Percentiles rank a stretch among this genome's conserved stretches.
Evolutionary conservation across 2,113 vertebrate genomes (phyloP).

Genomic region (Callochromis pleurospilus): DNA sequence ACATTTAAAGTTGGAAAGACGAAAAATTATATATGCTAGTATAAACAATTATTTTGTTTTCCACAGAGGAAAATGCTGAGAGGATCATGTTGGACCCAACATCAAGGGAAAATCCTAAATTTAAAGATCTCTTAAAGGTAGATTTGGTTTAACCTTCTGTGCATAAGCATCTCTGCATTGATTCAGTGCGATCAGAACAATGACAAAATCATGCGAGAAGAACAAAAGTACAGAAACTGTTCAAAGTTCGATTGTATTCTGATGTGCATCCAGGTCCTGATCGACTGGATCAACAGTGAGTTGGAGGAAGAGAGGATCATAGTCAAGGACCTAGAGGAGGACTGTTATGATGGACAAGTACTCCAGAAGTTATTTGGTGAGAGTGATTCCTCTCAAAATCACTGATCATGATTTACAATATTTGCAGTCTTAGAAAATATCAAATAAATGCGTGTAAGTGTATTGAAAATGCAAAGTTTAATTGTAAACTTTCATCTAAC

Average conservation of each 20-base stretch:
- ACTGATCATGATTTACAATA: neutral
- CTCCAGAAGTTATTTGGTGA: slow-evolving; percentile 95
- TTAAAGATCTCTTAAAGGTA: slow-evolving; percentile 95
- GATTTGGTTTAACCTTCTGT: neutral
- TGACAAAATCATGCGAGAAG: neutral
- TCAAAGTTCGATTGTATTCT: neutral
- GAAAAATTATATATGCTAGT: neutral
- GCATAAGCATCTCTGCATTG: neutral
- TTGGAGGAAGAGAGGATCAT: slow-evolving; percentile 95
- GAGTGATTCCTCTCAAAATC: neutral
- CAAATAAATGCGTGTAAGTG: neutral
- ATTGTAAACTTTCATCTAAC: neutral
- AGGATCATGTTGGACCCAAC: slow-evolving; percentile 89
- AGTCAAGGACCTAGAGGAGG: slow-evolving; percentile 93
- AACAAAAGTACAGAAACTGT: neutral
- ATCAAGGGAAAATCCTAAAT: slow-evolving; percentile 85
- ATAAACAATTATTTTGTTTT: neutral
- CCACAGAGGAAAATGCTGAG: slow-evolving; percentile 92
- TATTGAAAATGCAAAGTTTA: neutral
- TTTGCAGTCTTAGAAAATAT: neutral
- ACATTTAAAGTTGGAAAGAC: neutral
- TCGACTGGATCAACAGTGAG: slow-evolving; percentile 94
- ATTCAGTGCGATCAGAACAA: neutral
- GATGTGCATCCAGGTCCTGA: slow-evolving; percentile 78
- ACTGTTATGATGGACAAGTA: slow-evolving; percentile 95